Evolutionary conservation across 2,888 invertebrate genomes (phyloP).

Genomic region (Theretra japonica): DNA sequence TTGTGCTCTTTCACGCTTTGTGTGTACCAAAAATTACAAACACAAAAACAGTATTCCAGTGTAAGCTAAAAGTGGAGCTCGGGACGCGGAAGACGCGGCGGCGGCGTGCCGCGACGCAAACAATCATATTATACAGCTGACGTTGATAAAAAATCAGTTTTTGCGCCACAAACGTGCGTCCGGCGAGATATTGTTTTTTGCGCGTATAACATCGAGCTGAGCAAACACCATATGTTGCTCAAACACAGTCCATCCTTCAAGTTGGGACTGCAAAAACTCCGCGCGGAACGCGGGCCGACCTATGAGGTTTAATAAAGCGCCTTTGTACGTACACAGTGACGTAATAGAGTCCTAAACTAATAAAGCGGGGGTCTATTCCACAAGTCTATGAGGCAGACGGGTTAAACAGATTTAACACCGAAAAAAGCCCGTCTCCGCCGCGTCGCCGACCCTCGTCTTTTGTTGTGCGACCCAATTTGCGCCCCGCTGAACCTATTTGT

Average conservation of each 20-base stretch:
- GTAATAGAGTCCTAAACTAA: conserved; percentile 81
- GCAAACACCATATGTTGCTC: conserved; percentile 67
- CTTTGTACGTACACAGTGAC: conserved; percentile 69
- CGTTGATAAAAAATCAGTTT: conserved; percentile 69
- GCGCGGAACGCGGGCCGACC: conserved; percentile 52
- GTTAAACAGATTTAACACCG: conserved; percentile 71
- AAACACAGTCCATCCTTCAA: conserved; percentile 64
- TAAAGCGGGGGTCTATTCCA: conserved; percentile 65
- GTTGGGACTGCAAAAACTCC: conserved; percentile 61
- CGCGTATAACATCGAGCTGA: conserved; percentile 63
- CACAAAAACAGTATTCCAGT: neutral
- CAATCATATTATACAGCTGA: conserved; percentile 51
- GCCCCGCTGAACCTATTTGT: conserved; percentile 59
- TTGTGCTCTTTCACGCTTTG: conserved; percentile 29
- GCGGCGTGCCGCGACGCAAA: conserved; percentile 36
- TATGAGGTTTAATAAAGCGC: conserved; percentile 69
- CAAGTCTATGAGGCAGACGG: conserved; percentile 62
- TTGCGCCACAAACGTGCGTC: conserved; percentile 56
- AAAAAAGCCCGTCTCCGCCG: conserved; percentile 56
- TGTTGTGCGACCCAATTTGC: conserved; percentile 64
- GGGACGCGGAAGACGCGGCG: conserved; percentile 10
- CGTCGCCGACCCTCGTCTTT: conserved; percentile 64
- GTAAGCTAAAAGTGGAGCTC: conserved; percentile 4
- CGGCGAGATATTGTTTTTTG: conserved; percentile 64
- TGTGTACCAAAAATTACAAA: conserved; percentile 23